Evolutionary conservation across 2,113 vertebrate genomes (phyloP), one percentile per base, ranked within the genome.

Genomic region (Oriolus oriolus): DNA sequence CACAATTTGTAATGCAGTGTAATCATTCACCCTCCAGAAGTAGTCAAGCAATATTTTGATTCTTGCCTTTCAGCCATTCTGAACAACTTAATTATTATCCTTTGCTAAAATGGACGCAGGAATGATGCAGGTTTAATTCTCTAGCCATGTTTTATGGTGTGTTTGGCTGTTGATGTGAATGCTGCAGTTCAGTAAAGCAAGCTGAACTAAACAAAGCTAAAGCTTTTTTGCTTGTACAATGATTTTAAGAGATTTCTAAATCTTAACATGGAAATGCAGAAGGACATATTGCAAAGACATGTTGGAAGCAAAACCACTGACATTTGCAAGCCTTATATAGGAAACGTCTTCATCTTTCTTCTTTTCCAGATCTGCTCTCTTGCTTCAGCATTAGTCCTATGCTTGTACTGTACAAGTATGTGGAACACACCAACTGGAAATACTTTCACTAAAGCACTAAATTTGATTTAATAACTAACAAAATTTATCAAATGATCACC

Each of bases 401-500:
- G 50, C 75, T 85, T 83, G 24, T n/a, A 94, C 31, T 57, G 30
- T 61, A 82, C 74, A 94, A 79, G 26, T 53, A 79, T 28, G 52
- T 66, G 56, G 61, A 94, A 93, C 70, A 82, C 33, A 44, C 27
- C 33, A 64, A 53, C 1, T 68, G 23, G 26, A 76, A 93, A 85
- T 35, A 76, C 16, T 83, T 78, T 68, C 82, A n/a, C n/a, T n/a
- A 96, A 95, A 96, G 78, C 68, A 92, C 63, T 65, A 81, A 49
- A 82, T 82, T 86, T 82, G 49, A 85, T 94, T 96, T 89, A 95
- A 45, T 85, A 93, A 77, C 59, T 92, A 96, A 92, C 24, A 33
- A 95, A 97, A 85, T 93, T 75, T 93, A 89, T 91, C 90, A 92
- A 95, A 95, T 52, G 26, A 68, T 53, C 79, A 77, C 84, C 96